Percentiles rank a stretch among this genome's conserved stretches.
These are phyloP conservation scores for Lethocerus indicus DNA, from an alignment of 1,140 invertebrate genomes.

Conservation along the genomic window DNA sequence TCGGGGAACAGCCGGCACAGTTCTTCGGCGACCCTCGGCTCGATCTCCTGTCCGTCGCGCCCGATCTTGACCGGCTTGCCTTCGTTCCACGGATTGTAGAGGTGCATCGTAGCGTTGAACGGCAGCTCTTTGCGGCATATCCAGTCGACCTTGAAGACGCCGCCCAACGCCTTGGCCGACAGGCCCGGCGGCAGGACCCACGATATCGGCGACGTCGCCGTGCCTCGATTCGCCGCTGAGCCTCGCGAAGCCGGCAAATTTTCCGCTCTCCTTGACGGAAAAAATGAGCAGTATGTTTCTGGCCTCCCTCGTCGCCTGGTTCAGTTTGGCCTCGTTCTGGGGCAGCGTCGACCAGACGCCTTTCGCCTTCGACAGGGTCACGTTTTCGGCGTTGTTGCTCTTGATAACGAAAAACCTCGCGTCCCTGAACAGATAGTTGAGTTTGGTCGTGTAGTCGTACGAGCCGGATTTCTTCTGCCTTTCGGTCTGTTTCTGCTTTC, in stretches of 20 bases:
- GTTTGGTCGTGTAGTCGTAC: conserved; percentile 71
- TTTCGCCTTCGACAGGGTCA: conserved; percentile 83
- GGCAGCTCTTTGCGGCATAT: conserved; percentile 87
- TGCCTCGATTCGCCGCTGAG: conserved; percentile 72
- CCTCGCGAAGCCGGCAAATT: conserved; percentile 82
- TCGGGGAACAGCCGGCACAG: conserved; percentile 86
- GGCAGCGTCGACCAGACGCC: conserved; percentile 96
- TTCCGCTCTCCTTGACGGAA: conserved; percentile 94
- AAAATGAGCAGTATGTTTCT: conserved; percentile 92
- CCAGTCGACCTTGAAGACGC: conserved; percentile 94
- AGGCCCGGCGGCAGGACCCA: conserved; percentile 94
- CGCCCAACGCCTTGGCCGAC: conserved; percentile 79
- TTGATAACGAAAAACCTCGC: conserved; percentile 95
- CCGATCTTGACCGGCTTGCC: conserved; percentile 97
- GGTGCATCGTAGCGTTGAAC: conserved; percentile 79
- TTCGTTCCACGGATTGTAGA: conserved; percentile 97
- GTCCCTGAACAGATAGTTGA: conserved; percentile 90
- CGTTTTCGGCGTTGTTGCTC: conserved; percentile 94
- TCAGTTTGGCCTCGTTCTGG: conserved; percentile 91
- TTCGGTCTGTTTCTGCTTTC: conserved; percentile 30
- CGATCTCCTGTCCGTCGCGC: conserved; percentile 94
- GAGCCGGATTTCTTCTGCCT: conserved; percentile 42
- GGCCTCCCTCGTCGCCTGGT: conserved; percentile 81
- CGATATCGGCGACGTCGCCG: conserved; percentile 71
- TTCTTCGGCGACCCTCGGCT: conserved; percentile 85